Conservation (phyloP, 2,797 vertebrate genomes). For the Mus caroli region DNA sequence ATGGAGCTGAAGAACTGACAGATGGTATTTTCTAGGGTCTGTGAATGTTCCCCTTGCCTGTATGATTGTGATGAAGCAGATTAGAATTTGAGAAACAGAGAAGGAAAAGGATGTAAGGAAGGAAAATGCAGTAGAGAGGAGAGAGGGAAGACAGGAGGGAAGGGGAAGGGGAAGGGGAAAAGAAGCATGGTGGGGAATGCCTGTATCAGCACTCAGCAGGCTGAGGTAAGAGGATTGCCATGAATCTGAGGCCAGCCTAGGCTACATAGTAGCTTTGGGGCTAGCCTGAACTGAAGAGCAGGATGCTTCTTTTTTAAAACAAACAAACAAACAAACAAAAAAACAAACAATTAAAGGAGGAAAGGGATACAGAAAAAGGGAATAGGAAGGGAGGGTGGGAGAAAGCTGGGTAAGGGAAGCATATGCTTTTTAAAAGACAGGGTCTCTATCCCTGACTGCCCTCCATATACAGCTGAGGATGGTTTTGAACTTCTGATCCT, state of each 20-base stretch:
- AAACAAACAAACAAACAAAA: not conserved
- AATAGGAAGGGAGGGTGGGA: not conserved
- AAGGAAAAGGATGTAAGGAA: not conserved
- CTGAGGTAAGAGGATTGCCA: not conserved
- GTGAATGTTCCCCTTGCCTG: not conserved
- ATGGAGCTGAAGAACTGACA: not conserved
- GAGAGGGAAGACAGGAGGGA: not conserved
- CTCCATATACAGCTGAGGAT: not conserved
- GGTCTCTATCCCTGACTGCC: not conserved
- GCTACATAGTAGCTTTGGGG: not conserved
- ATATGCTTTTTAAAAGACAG: conserved; percentile 17
- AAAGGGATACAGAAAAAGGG: not conserved
- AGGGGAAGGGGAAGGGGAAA: not conserved
- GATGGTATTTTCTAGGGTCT: not conserved
- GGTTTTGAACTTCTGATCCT: not conserved
- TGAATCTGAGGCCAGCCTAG: not conserved
- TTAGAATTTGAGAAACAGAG: conserved; percentile 41
- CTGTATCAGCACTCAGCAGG: not conserved
- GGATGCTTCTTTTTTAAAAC: not conserved
- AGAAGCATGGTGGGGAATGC: not conserved
- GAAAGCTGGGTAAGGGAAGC: not conserved
- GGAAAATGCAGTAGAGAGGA: not conserved
- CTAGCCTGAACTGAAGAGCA: not conserved
- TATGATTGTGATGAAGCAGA: not conserved
- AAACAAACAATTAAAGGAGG: not conserved